These are phyloP conservation scores for Campoplex nolae DNA, from an alignment of 2,888 invertebrate species.

Conservation along the genomic window DNA sequence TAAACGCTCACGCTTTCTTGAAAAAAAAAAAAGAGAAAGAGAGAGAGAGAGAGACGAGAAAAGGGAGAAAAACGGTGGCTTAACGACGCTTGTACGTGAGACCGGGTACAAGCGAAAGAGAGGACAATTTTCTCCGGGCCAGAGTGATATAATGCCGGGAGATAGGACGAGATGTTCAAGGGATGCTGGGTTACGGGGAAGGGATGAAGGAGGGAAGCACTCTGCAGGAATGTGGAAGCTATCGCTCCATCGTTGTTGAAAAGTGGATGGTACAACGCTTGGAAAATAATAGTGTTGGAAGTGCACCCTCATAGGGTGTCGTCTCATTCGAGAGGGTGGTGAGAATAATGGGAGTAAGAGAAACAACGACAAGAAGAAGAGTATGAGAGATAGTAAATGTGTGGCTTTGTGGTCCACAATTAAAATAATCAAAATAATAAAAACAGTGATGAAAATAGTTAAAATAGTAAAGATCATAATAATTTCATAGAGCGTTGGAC, in stretches of 20 bases:
- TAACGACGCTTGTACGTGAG: conserved; percentile 29
- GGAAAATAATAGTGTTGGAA: conserved; percentile 64
- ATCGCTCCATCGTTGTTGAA: conserved; percentile 59
- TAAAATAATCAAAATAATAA: conserved; percentile 59
- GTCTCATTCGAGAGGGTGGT: conserved; percentile 35
- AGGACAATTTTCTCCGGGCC: conserved; percentile 30
- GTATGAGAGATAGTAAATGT: conserved; percentile 14
- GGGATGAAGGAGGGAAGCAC: conserved; percentile 26
- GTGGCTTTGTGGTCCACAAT: conserved; percentile 29
- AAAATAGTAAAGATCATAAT: conserved; percentile 48
- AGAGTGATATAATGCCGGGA: conserved; percentile 47
- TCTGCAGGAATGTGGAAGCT: conserved; percentile 59
- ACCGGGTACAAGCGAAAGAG: conserved; percentile 19
- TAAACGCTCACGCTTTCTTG: conserved; percentile 19
- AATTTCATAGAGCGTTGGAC: conserved; percentile 43
- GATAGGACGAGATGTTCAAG: conserved; percentile 41
- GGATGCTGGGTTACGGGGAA: conserved; percentile 1
- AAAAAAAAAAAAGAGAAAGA: background rate
- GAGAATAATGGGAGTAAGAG: conserved; percentile 18
- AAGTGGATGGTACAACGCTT: conserved; percentile 61
- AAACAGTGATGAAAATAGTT: conserved; percentile 15
- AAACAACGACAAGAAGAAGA: background rate
- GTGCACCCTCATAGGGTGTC: conserved; percentile 53
- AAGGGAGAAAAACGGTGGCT: conserved; percentile 3
- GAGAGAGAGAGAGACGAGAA: background rate